A percentile compares a stretch with the other conserved stretches of the same genome.
Evolutionary conservation across 2,797 vertebrate genomes (phyloP).

Genomic region (Octomys mimax): DNA sequence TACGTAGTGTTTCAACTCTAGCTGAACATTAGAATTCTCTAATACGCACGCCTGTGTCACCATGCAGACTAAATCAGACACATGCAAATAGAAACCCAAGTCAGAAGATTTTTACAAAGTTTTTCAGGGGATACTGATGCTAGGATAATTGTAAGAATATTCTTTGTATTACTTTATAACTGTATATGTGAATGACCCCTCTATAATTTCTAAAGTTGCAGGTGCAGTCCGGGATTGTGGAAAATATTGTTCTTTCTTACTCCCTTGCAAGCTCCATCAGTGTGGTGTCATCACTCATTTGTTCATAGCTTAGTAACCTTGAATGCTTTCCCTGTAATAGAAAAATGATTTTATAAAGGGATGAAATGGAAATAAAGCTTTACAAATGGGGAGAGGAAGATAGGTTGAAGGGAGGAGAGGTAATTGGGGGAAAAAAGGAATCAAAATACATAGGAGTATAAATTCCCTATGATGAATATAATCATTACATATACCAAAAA

Average conservation of each 20-base stretch:
- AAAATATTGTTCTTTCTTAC: background rate
- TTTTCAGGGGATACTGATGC: background rate
- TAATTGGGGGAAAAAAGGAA: background rate
- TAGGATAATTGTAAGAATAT: too few species aligned
- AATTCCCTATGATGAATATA: background rate
- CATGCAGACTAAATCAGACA: background rate
- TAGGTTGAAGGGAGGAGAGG: background rate
- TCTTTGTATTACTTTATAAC: background rate
- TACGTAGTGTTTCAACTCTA: background rate
- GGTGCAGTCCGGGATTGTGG: background rate
- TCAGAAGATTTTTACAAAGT: background rate
- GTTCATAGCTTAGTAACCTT: background rate
- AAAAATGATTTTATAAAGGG: background rate
- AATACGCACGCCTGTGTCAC: background rate
- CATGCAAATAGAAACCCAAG: rapidly evolving
- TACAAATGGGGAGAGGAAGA: background rate
- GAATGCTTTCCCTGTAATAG: background rate
- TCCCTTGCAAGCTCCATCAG: background rate
- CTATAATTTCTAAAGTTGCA: background rate
- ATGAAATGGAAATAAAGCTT: background rate
- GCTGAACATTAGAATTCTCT: background rate
- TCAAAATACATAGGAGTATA: background rate
- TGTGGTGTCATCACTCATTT: background rate
- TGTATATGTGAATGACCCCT: rapidly evolving
- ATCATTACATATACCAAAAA: background rate